These are phyloP conservation scores for Bombus superbus DNA, from an alignment of 1,140 invertebrate species.

Conservation along the genomic window DNA sequence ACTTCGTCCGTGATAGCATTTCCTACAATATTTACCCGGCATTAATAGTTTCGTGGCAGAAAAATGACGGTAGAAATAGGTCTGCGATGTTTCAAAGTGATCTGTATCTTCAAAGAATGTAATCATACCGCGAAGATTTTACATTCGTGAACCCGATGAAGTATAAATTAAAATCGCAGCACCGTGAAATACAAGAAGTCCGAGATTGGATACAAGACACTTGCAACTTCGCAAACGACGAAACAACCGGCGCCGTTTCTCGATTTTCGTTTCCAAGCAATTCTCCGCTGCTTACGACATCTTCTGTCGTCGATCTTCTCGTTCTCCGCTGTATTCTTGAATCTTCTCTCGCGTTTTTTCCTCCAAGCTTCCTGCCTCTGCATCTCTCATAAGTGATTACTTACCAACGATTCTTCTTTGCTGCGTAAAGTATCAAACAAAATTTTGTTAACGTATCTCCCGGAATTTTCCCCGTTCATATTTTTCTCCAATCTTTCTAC, in stretches of 20 bases:
- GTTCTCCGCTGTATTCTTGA: not conserved
- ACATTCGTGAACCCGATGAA: no score
- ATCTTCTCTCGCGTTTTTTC: not conserved
- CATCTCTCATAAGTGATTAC: not conserved
- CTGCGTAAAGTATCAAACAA: no score
- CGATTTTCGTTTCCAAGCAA: not conserved
- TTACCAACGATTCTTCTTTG: no score
- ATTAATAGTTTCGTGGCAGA: not conserved
- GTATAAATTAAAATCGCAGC: not conserved
- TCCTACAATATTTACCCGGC: not conserved
- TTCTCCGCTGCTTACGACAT: not conserved
- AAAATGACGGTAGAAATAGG: not conserved
- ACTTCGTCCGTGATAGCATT: not conserved
- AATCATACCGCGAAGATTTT: not conserved
- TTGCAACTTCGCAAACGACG: not conserved
- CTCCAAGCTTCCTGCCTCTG: not conserved
- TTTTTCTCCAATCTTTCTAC: no score
- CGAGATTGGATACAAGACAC: not conserved
- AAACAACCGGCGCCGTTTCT: not conserved
- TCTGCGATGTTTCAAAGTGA: not conserved
- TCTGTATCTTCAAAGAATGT: conserved; percentile 2
- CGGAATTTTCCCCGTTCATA: no score
- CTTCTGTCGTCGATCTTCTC: not conserved
- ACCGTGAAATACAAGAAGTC: not conserved
- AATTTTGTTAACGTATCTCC: no score